Base-by-base conservation (phyloP, 2,113 vertebrate species). In the Panthera tigris region DNA sequence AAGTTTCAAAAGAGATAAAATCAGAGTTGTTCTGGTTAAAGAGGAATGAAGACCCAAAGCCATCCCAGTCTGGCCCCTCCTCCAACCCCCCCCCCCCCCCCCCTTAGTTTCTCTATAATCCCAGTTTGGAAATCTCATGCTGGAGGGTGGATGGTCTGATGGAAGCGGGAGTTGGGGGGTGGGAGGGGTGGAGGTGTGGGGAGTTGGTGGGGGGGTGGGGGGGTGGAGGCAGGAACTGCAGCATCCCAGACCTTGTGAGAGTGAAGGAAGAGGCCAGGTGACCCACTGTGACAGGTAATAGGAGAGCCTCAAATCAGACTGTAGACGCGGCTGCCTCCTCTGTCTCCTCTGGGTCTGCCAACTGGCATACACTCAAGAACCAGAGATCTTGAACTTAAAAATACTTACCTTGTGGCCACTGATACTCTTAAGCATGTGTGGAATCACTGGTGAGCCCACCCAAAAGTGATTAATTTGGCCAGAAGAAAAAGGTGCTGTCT, bases 141-240 rank as follows among this genome's bases (percentile, higher is more conserved):
- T 45, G 2, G 74, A 74, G 11, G 7, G 7, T 39, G 33, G 41
- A 10, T 16, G 12, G 23, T 39, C 29, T 4, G n/a, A 16, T 71
- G 5, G 45, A 45, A 45, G 45, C 7, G 1, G 45, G 45, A 0
- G 45, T 41, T 48, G 36, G 18, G 27, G 48, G n/a, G 55, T 2
- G 2, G 7, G 23, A 9, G 27, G 48, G n/a, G 45, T 2, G 2
- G 45, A 45, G 45, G 4, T 45, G 45, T 45, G 45, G 45, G 45
- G 45, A 45, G 1, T 45, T 45, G 45, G 45, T 9, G 7, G 45
- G 45, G 8, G 7, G 41, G 5, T 39, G 36, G 18, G 23, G 36
- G 39, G n/a, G 55, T 2, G 1, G 7, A 9, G 45, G 4, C 5
- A 61, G 33, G 15, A 48, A 45, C 1, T 7, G 18, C 2, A 12